Evolutionary conservation across 2,797 vertebrate genomes (phyloP), one percentile per base, ranked within the genome.

Genomic region (Leontopithecus rosalia): DNA sequence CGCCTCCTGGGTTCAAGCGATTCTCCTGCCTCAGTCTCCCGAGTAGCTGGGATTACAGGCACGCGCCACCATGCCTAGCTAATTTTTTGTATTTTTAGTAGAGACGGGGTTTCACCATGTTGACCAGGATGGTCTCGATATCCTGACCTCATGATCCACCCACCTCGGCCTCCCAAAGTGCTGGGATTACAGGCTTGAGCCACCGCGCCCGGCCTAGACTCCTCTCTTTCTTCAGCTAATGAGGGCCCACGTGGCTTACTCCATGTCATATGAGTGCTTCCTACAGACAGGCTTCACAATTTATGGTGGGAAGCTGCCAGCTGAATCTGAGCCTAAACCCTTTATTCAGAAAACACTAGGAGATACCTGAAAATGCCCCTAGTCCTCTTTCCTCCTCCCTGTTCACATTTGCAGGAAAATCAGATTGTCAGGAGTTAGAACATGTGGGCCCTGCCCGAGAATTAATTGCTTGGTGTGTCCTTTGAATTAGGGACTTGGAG

Each of bases 331-430:
- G 64, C 14, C 73, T 75, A 57, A 90, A 41, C 52, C 79, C 61
- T 92, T 92, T 90, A 83, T 89, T 91, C 61, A 87, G 84, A 93
- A 91, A 48, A 43, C 48, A 88, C 30, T 36, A 14, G 52, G 55
- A 0, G 8, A 85, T 87, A 83, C 48, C 58, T 73, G 41, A 39
- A 91, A 91, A 87, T 73, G 81, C 36, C 48, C 48, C 11, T 26
- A 52, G 85, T 39, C 22, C 46, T 46, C 61, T 36, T 77, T 36
- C 50, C 86, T 26, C 67, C 52, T 30, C 83, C 61, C 41, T 48
- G 3, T 82, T 90, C 57, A 52, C 15, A 57, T 26, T 61, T 48
- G 36, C 11, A 4, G 55, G 80, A 64, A 58, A n/a, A 76, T 36
- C 39, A 33, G 48, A 39, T 57, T 57, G 0, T 80, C 5, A n/a